phyloP scores from a whole-genome alignment of 1,140 invertebrate species.

The Planococcus citri region DNA sequence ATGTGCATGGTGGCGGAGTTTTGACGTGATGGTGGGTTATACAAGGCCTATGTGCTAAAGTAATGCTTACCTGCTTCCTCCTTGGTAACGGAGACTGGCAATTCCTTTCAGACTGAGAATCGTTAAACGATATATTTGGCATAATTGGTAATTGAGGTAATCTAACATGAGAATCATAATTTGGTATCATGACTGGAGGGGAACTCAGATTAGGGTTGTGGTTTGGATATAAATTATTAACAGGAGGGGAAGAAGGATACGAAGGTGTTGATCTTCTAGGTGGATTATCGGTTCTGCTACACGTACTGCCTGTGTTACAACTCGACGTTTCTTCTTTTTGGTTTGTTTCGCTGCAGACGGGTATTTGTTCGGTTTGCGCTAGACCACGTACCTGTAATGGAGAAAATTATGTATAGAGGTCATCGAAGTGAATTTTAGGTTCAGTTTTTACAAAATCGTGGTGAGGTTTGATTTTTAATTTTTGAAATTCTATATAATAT shows the following conservation, averaged over 20 bases:
- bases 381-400: constrained; percentile 48
- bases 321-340: neutral
- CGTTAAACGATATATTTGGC: constrained; percentile 24
- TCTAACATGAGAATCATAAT: constrained; percentile 21
- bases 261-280: constrained; percentile 5
- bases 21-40: too few relatives aligned
- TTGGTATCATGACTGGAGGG: constrained; percentile 17
- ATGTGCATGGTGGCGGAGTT: too few relatives aligned
- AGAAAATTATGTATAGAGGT: neutral
- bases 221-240: neutral
- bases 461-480: too few relatives aligned
- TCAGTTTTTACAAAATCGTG: too few relatives aligned
- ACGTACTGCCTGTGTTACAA: neutral
- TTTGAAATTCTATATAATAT: too few relatives aligned
- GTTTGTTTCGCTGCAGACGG: constrained; percentile 24
- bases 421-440: too few relatives aligned
- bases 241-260: neutral
- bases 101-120: constrained; percentile 25
- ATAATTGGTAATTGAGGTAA: constrained; percentile 24
- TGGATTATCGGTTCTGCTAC: neutral
- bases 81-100: constrained; percentile 60
- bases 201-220: neutral
- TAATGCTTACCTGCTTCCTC: constrained; percentile 42
- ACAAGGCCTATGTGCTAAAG: too few relatives aligned
- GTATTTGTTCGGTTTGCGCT: constrained; percentile 49